Evolutionary conservation across 2,113 vertebrate species (phyloP).

Genomic region (Oryzias javanicus): DNA sequence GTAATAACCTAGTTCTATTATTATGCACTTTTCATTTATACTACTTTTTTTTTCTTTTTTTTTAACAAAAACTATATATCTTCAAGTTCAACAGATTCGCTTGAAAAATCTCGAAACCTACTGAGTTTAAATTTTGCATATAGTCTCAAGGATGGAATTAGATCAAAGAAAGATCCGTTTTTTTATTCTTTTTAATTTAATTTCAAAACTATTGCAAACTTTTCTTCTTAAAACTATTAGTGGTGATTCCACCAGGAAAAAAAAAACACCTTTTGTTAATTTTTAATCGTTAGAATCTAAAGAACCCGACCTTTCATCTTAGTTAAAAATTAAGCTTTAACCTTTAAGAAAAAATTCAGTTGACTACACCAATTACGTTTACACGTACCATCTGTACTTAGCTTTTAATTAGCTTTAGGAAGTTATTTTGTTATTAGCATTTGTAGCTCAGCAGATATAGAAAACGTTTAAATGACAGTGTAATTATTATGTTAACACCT

Average conservation of each 20-base stretch:
- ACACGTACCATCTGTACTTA: neutral
- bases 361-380: neutral
- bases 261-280: constrained; percentile 8
- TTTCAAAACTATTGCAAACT: neutral
- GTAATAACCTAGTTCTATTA: too few species aligned
- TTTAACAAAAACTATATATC: too few species aligned
- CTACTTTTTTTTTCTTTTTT: too few species aligned
- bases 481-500: neutral
- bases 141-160: too few species aligned
- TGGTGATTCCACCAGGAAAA: neutral
- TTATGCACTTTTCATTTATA: too few species aligned
- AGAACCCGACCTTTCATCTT: constrained; percentile 3
- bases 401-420: too few species aligned
- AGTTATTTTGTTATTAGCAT: too few species aligned
- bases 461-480: neutral
- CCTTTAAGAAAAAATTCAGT: neutral
- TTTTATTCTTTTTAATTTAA: constrained; percentile 6
- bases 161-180: neutral
- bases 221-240: too few species aligned
- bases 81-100: too few species aligned
- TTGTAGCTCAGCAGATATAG: neutral
- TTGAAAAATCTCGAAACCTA: too few species aligned
- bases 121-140: too few species aligned
- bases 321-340: neutral
- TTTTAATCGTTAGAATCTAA: constrained; percentile 3